These are phyloP conservation scores for Venusia cambrica DNA, from an alignment of 2,888 invertebrate genomes.

Conservation along the genomic window DNA sequence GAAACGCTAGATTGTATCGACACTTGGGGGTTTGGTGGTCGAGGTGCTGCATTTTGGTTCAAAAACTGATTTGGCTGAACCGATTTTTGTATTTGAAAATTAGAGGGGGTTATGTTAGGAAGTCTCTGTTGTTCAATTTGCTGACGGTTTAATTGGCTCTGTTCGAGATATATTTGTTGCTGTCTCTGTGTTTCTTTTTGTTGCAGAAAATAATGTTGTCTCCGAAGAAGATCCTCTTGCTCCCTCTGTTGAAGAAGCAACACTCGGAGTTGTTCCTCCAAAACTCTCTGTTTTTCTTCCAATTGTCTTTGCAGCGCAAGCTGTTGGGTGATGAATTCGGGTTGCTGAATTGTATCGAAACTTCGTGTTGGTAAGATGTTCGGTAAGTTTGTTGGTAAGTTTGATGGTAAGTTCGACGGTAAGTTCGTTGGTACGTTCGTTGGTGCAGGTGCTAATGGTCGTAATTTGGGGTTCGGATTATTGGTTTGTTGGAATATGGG, in stretches of 20 bases:
- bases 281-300: constrained; percentile 84
- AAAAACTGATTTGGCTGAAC: constrained; percentile 48
- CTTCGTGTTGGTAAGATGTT: no score
- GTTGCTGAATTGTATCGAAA: no score
- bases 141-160: constrained; percentile 45
- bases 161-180: constrained; percentile 43
- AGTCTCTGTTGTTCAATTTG: constrained; percentile 49
- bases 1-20: constrained; percentile 76
- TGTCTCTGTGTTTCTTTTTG: constrained; percentile 36
- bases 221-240: constrained; percentile 84
- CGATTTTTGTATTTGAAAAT: constrained; percentile 57
- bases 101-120: constrained; percentile 51
- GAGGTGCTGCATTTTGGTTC: constrained; percentile 46
- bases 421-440: constrained; percentile 36
- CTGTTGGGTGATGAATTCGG: constrained; percentile 61
- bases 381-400: no score
- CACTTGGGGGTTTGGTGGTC: constrained; percentile 57
- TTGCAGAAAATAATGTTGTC: constrained; percentile 81
- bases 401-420: no score
- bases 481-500: constrained; percentile 83
- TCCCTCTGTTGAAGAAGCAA: constrained; percentile 85
- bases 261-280: constrained; percentile 86
- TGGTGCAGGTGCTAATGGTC: constrained; percentile 38
- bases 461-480: constrained; percentile 39
- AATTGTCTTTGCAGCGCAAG: constrained; percentile 68